Evolutionary conservation across 2,888 invertebrate genomes (phyloP), one percentile per base, ranked within the genome.

Genomic region (Entomobrya multifasciata): DNA sequence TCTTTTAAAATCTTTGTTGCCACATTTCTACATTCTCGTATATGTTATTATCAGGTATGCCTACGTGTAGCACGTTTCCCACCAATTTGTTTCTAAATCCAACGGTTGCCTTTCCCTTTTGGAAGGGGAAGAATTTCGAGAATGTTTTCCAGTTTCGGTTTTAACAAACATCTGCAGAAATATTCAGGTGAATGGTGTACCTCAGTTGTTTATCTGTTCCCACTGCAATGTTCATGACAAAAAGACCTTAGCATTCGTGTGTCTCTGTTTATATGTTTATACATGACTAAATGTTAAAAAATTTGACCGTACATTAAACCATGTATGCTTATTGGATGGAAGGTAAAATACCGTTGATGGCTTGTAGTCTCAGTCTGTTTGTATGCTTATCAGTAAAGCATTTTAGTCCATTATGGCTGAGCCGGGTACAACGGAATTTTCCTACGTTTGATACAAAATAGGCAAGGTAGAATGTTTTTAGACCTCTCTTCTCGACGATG

Each of bases 201-300:
- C n/a, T n/a, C n/a, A n/a, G n/a, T n/a, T n/a, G n/a, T n/a, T n/a
- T n/a, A n/a, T 20, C 11, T 15, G 27, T 62, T 47, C 8, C 20
- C 10, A 20, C 44, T 41, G 10, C n/a, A 20, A 13, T 1, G 15
- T 44, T 41, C 41, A 44, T 41, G 44, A 41, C 20, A 44, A 67
- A 22, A 4, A 20, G n/a, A n/a, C 67, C 22, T 67, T 67, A 6
- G 41, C 44, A 13, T 8, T n/a, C 22, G 17, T 44, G 67, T 44
- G 27, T 67, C 47, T 44, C 17, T 67, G n/a, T n/a, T n/a, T n/a
- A n/a, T n/a, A n/a, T 80, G 52, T 80, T 80, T 80, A 80, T 67
- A 67, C 80, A 67, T 80, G 80, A 80, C 80, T 80, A 62, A 77
- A 77, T 27, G 36, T 62, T 6, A 3, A 27, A 20, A 60, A 52